Evolutionary conservation across 1,140 invertebrate species (phyloP), one percentile per base, ranked within the genome.

Genomic region (Idris sp.): DNA sequence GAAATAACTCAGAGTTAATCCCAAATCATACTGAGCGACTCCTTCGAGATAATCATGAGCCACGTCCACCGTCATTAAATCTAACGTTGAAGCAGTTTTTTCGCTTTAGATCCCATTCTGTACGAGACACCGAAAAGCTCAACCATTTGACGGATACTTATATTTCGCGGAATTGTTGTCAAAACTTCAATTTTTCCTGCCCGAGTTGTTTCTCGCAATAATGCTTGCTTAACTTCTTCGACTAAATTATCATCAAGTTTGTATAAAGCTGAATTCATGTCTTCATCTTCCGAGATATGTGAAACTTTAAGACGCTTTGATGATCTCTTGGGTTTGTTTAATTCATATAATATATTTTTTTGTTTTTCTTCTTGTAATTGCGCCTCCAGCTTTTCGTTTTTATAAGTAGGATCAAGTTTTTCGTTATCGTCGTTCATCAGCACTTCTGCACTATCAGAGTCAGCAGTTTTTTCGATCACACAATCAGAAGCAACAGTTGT

Each of bases 341-440:
- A 22, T 22, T 22, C 19, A 22, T 22, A 4, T 2, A 6, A 2
- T 4, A 22, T 22, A 4, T 22, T 22, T 22, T 4, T 4, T 53
- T 26, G 4, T 15, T 53, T 38, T 26, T 26, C n/a, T 2, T n/a
- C n/a, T n/a, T n/a, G n/a, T 5, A 9, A 18, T 22, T 3, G 38
- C 9, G 36, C 15, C 14, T 8, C n/a, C 15, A 2, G 4, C 16
- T 38, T 36, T 8, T 53, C 16, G 18, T 53, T 15, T 26, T 4
- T 2, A n/a, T 26, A 36, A 2, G 18, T 26, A 2, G 31, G 31
- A 26, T 53, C 48, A 4, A 19, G 7, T 22, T 49, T 49, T 83
- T 54, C n/a, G n/a, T n/a, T n/a, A n/a, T n/a, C n/a, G n/a, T n/a
- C n/a, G n/a, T n/a, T n/a, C n/a, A n/a, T n/a, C n/a, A n/a, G n/a